phyloP scores from a whole-genome alignment of 1,140 invertebrate species.

The Ectropis grisescens region DNA sequence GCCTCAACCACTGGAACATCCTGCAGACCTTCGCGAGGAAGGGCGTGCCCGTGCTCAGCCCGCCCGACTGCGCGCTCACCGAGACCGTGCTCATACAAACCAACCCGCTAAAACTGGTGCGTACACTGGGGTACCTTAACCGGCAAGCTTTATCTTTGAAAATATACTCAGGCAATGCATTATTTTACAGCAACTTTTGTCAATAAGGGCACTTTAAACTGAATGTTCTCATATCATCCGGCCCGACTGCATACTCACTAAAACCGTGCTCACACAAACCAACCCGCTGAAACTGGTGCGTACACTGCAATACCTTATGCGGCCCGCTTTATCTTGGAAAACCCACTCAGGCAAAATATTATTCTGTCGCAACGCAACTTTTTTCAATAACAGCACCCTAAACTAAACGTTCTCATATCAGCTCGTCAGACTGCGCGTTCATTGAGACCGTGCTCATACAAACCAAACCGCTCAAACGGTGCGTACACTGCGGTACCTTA shows the following conservation, averaged over 20 bases:
- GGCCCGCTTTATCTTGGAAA: no score
- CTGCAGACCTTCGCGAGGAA: constrained; percentile 93
- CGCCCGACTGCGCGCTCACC: constrained; percentile 89
- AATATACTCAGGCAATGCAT: constrained; percentile 95
- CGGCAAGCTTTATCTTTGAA: no score
- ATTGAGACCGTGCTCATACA: constrained; percentile 97
- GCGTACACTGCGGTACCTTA: no score
- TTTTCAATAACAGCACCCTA: constrained; percentile 91
- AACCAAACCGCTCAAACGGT: constrained; percentile 95
- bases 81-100: constrained; percentile 97
- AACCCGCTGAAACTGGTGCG: constrained; percentile 93
- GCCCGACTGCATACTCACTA: constrained; percentile 89
- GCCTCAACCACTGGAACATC: constrained; percentile 94
- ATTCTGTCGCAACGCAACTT: no score
- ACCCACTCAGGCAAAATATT: no score
- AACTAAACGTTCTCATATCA: constrained; percentile 88
- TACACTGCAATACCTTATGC: no score
- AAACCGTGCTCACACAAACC: constrained; percentile 96
- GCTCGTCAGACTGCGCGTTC: constrained; percentile 87
- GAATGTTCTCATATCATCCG: constrained; percentile 88
- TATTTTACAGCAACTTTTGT: constrained; percentile 92
- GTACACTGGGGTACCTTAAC: no score
- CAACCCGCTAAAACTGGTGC: constrained; percentile 93
- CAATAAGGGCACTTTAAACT: constrained; percentile 91
- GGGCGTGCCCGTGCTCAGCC: constrained; percentile 89